phyloP scores from a whole-genome alignment of 2,113 vertebrate species.

The Ptilonorhynchus violaceus region DNA sequence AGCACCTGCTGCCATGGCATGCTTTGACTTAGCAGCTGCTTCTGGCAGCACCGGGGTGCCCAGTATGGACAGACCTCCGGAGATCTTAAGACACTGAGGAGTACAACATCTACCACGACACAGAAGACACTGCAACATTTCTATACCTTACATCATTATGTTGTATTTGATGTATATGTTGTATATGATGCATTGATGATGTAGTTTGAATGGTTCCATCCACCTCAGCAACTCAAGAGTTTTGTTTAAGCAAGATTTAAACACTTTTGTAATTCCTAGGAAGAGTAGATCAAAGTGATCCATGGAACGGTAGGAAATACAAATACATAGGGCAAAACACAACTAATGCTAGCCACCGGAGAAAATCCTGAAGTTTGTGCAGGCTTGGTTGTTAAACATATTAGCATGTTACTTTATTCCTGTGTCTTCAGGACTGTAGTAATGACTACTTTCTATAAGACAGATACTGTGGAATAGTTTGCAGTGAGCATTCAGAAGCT shows the following conservation, averaged over 20 bases:
- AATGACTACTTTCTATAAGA: neutral
- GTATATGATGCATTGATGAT: neutral
- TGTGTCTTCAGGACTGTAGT: neutral
- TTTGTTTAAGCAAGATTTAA: neutral
- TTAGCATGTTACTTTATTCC: neutral
- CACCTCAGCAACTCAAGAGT: neutral
- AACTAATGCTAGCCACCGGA: neutral
- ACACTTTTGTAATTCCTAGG: neutral
- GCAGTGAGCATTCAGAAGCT: neutral
- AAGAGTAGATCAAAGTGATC: neutral
- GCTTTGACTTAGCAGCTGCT: neutral
- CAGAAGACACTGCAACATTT: neutral
- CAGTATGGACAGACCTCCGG: neutral
- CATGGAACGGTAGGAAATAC: neutral
- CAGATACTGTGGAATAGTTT: neutral
- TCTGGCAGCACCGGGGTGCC: neutral
- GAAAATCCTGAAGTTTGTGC: neutral
- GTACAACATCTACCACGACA: neutral
- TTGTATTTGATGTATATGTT: no score
- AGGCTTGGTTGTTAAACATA: neutral
- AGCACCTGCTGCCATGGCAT: neutral
- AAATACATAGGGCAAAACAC: neutral
- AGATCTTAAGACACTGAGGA: neutral
- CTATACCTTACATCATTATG: neutral
- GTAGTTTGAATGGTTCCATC: neutral